Evolutionary conservation across 2,113 vertebrate species (phyloP).

Genomic region (Ptychochromis oligacanthus): DNA sequence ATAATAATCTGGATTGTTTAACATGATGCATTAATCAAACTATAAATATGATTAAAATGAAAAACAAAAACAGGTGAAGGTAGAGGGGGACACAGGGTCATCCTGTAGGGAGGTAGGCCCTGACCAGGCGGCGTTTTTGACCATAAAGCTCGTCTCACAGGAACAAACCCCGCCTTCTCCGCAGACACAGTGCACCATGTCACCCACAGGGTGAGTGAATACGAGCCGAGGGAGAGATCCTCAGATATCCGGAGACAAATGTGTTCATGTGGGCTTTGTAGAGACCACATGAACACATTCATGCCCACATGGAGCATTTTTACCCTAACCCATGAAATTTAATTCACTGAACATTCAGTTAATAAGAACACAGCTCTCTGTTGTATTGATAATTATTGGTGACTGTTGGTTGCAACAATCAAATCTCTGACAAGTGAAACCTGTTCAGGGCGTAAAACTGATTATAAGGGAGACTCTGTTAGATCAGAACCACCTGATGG

Average conservation of each 20-base stretch:
- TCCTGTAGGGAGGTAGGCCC: background rate
- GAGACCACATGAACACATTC: too few species aligned
- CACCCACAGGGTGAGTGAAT: background rate
- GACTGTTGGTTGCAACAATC: background rate
- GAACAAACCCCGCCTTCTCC: too few species aligned
- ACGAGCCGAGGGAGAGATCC: background rate
- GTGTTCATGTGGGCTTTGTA: background rate
- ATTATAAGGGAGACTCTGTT: too few species aligned
- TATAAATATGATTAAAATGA: too few species aligned
- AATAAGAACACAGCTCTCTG: background rate
- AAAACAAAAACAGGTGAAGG: too few species aligned
- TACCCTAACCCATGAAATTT: too few species aligned
- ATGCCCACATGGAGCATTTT: too few species aligned
- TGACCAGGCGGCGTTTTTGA: background rate
- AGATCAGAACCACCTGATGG: background rate
- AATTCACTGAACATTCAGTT: too few species aligned
- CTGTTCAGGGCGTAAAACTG: background rate
- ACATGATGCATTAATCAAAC: too few species aligned
- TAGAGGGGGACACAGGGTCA: too few species aligned
- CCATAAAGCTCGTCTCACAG: too few species aligned
- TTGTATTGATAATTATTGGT: background rate
- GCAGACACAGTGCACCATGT: too few species aligned
- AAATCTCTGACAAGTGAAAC: background rate
- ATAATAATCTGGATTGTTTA: background rate
- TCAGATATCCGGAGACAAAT: background rate